These are phyloP conservation scores for Hemicordylus capensis DNA, from an alignment of 2,113 vertebrate species.

Conservation along the genomic window DNA sequence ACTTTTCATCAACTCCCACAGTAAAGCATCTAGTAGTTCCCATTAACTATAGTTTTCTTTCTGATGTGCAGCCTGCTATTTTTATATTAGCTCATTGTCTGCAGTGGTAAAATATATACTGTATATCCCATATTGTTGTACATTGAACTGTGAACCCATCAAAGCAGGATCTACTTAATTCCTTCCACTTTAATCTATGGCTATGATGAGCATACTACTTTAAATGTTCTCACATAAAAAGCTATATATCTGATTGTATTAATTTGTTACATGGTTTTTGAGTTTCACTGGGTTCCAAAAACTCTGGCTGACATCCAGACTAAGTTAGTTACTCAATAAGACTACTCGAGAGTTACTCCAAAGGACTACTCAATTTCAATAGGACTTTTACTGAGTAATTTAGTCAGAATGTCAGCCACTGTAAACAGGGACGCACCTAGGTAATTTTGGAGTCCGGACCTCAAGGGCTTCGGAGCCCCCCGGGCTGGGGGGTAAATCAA, in stretches of 20 bases:
- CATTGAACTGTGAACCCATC: slow-evolving; percentile 27
- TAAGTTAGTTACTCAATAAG: too few species aligned
- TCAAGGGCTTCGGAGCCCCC: too few species aligned
- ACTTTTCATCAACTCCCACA: slow-evolving; percentile 24
- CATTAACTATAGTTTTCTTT: slow-evolving; percentile 27
- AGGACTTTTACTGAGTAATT: too few species aligned
- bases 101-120: slow-evolving; percentile 42
- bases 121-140: slow-evolving; percentile 47
- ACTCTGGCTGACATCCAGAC: too few species aligned
- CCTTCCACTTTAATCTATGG: not conserved
- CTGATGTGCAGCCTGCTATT: slow-evolving; percentile 31
- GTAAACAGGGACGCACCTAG: too few species aligned
- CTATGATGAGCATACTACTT: not conserved
- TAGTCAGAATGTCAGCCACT: too few species aligned
- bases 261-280: not conserved
- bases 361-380: too few species aligned
- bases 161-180: not conserved
- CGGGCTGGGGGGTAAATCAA: too few species aligned
- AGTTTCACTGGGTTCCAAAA: too few species aligned
- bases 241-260: not conserved
- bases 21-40: not conserved
- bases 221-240: not conserved
- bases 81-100: slow-evolving; percentile 24
- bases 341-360: too few species aligned
- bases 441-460: too few species aligned